Percentiles rank a stretch among this genome's conserved stretches.
Conservation (phyloP, 2,113 vertebrate species). For the Solea solea region DNA sequence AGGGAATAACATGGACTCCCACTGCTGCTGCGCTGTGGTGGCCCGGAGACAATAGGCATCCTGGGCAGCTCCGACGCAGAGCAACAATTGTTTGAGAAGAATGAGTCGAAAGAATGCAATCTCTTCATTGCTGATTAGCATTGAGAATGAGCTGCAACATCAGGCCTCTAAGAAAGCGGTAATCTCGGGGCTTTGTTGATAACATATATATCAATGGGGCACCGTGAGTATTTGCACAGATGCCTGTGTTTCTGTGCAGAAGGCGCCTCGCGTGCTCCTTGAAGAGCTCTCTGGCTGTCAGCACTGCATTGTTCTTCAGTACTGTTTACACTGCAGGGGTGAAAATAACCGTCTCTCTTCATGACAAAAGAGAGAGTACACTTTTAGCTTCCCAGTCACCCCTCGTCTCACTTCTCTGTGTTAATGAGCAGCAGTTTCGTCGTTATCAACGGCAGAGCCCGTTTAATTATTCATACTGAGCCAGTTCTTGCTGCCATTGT, state of each 20-base stretch:
- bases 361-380: constrained; percentile 13
- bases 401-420: constrained; percentile 45
- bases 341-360: constrained; percentile 25
- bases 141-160: constrained; percentile 35
- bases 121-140: constrained; percentile 54
- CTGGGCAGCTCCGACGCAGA: constrained; percentile 40
- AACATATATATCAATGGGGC: constrained; percentile 6
- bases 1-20: constrained; percentile 23
- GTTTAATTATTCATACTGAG: constrained; percentile 70
- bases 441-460: constrained; percentile 49
- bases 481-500: constrained; percentile 36
- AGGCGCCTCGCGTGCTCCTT: constrained; percentile 5
- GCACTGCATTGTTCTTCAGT: constrained; percentile 2
- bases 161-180: constrained; percentile 3
- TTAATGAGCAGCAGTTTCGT: constrained; percentile 64
- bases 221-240: not conserved
- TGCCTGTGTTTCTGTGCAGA: constrained; percentile 5
- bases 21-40: constrained; percentile 41
- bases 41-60: constrained; percentile 52
- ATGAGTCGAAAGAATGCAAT: constrained; percentile 26
- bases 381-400: constrained; percentile 48
- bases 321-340: constrained; percentile 36
- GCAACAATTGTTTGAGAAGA: constrained; percentile 52
- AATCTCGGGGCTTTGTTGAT: constrained; percentile 22
- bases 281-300: constrained; percentile 11